These are phyloP conservation scores for Drosophila asahinai DNA, from an alignment of 1,140 invertebrate species.

Conservation along the genomic window DNA sequence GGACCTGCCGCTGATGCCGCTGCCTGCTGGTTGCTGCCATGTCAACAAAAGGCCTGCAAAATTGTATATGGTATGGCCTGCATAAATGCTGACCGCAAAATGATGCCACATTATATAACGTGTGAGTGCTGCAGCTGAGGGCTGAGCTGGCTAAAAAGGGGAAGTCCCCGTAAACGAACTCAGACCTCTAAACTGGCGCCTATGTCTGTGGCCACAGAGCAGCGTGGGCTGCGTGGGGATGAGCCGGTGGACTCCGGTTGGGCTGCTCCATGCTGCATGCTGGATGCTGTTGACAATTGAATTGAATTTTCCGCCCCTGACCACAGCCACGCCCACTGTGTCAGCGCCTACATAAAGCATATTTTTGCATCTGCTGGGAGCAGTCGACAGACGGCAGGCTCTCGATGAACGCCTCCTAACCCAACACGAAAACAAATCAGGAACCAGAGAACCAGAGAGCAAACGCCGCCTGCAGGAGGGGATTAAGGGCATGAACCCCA, in stretches of 20 bases:
- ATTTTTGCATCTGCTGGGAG: constrained; percentile 73
- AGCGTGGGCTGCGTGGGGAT: background rate
- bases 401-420: constrained; percentile 22
- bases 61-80: constrained; percentile 64
- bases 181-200: constrained; percentile 53
- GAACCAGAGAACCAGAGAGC: constrained; percentile 39
- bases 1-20: constrained; percentile 24
- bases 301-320: constrained; percentile 75
- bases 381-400: constrained; percentile 37
- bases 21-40: constrained; percentile 19
- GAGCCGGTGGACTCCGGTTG: constrained; percentile 3
- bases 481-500: constrained; percentile 35
- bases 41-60: constrained; percentile 76
- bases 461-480: constrained; percentile 25
- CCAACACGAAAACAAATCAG: constrained; percentile 65
- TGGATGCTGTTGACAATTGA: constrained; percentile 78
- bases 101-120: constrained; percentile 82
- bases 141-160: constrained; percentile 3
- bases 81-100: constrained; percentile 84
- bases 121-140: constrained; percentile 37
- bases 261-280: background rate
- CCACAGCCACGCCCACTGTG: constrained; percentile 58
- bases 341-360: constrained; percentile 74
- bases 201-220: constrained; percentile 53
- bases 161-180: constrained; percentile 29